Evolutionary conservation across 2,888 invertebrate species (phyloP).

Genomic region (Tillus elongatus): DNA sequence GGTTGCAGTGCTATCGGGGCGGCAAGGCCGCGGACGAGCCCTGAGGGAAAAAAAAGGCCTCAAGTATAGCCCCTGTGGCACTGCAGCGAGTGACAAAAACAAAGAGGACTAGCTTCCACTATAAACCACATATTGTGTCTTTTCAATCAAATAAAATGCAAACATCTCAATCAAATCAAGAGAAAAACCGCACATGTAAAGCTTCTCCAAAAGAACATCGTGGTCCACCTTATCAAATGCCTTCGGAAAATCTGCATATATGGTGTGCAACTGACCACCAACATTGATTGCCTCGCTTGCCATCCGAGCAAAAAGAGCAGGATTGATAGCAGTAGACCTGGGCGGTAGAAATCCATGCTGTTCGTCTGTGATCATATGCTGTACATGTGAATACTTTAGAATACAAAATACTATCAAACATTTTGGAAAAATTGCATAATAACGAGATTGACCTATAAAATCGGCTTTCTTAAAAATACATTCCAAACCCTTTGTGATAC

Average conservation of each 20-base stretch:
- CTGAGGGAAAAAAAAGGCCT: no score
- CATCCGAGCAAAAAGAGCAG: neutral
- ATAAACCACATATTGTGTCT: no score
- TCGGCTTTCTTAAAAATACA: no score
- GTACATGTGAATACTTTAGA: neutral
- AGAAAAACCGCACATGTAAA: conserved; percentile 1
- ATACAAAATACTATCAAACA: no score
- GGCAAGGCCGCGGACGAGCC: no score
- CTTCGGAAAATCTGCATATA: conserved; percentile 12
- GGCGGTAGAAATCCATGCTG: conserved; percentile 1
- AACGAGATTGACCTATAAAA: neutral
- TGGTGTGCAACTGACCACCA: conserved; percentile 3
- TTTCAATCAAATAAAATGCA: no score
- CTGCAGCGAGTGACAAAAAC: no score
- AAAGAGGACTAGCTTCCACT: no score
- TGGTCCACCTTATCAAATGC: conserved; percentile 6
- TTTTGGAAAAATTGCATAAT: neutral
- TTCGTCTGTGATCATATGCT: neutral
- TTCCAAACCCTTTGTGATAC: no score
- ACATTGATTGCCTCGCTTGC: neutral
- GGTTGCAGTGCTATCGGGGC: no score
- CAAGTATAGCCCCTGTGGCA: neutral
- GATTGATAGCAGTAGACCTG: neutral
- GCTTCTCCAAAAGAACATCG: conserved; percentile 29
- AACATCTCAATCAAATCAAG: no score